These are phyloP conservation scores for Hoplodrina ambigua DNA, from an alignment of 2,888 invertebrate genomes.

Conservation along the genomic window DNA sequence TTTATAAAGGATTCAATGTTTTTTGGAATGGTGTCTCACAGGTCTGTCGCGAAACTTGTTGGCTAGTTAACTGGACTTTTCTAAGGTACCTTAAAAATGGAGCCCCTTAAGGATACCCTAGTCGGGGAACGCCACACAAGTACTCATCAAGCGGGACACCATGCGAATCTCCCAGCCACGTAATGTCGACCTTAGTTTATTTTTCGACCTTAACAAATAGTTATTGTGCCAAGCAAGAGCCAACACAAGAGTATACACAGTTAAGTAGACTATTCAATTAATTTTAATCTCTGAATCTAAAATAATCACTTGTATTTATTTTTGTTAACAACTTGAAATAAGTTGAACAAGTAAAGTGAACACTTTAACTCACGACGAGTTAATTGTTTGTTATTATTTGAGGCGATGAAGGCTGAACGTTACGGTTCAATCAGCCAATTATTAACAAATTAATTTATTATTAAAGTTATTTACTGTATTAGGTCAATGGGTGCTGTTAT, in stretches of 20 bases:
- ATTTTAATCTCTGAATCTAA: constrained; percentile 12
- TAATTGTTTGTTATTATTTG: constrained; percentile 39
- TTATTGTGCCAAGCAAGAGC: too few species aligned
- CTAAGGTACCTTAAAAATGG: too few species aligned
- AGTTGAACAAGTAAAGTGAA: constrained; percentile 27
- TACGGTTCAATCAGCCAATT: constrained; percentile 31
- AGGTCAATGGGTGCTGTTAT: constrained; percentile 29
- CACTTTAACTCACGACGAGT: constrained; percentile 34
- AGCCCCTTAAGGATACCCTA: too few species aligned
- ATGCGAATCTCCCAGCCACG: too few species aligned
- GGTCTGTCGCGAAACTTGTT: too few species aligned
- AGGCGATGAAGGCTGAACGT: constrained; percentile 50
- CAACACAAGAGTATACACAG: neutral
- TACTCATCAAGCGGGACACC: too few species aligned
- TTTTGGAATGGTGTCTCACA: too few species aligned
- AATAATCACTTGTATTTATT: constrained; percentile 4
- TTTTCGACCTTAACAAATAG: too few species aligned
- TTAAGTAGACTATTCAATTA: neutral
- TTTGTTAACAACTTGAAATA: constrained; percentile 20
- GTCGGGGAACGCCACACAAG: too few species aligned
- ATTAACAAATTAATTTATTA: constrained; percentile 18
- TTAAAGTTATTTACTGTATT: constrained; percentile 22
- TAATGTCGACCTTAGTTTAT: too few species aligned
- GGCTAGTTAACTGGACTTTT: too few species aligned
- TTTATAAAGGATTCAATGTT: too few species aligned